phyloP scores from a whole-genome alignment of 1,140 invertebrate genomes.

The Melitaea cinxia region DNA sequence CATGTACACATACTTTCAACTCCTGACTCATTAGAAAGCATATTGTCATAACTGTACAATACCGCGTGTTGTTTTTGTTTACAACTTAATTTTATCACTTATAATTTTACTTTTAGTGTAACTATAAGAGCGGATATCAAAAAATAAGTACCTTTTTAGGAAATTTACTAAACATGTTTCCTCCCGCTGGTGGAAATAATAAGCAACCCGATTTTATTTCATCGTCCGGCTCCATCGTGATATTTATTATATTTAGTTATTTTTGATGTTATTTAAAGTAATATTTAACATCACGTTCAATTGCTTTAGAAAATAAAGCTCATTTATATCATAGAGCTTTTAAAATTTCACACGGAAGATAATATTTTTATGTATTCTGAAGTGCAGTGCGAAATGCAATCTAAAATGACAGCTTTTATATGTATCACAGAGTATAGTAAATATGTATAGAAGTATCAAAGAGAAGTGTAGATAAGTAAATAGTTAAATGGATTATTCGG shows the following conservation, averaged over 20 bases:
- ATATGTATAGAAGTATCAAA: neutral
- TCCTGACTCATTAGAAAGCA: conserved; percentile 52
- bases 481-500: too few species aligned
- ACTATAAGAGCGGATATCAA: neutral
- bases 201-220: conserved; percentile 86
- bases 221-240: conserved; percentile 85
- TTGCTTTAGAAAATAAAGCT: neutral
- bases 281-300: conserved; percentile 20
- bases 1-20: conserved; percentile 33
- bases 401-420: conserved; percentile 19
- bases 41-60: conserved; percentile 33
- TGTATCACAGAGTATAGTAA: too few species aligned
- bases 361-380: conserved; percentile 26
- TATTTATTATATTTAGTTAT: conserved; percentile 3
- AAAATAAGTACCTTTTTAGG: conserved; percentile 78
- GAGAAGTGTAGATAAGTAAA: neutral
- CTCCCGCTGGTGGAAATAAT: conserved; percentile 86
- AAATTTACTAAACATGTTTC: conserved; percentile 82
- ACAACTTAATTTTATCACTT: neutral
- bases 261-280: neutral
- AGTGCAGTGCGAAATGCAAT: conserved; percentile 28
- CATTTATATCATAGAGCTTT: neutral
- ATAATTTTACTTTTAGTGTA: neutral
- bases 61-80: conserved; percentile 11
- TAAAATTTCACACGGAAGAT: conserved; percentile 20